Percentiles rank a stretch among this genome's conserved stretches.
These are phyloP conservation scores for Pantherophis alleghaniensis DNA, from an alignment of 2,797 vertebrate genomes.

Conservation along the genomic window DNA sequence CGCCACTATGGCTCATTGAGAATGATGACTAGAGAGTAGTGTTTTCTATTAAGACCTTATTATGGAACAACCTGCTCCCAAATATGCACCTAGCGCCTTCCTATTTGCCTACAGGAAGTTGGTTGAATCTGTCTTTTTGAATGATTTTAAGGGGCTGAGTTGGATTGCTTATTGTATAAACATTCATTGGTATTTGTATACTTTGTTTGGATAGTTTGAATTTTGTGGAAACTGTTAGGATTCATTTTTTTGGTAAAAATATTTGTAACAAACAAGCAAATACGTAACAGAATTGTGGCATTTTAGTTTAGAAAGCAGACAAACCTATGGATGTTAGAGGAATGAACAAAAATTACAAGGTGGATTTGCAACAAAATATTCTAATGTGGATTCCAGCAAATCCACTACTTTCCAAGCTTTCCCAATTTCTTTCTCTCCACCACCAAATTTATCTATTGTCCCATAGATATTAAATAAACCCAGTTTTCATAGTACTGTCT, in stretches of 20 bases:
- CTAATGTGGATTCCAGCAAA: background rate
- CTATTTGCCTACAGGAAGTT: background rate
- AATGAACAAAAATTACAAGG: background rate
- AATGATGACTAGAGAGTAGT: background rate
- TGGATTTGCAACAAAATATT: background rate
- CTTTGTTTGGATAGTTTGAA: background rate
- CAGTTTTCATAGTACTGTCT: background rate
- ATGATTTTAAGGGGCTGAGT: background rate
- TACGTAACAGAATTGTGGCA: background rate
- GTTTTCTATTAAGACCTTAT: background rate
- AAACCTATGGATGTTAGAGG: background rate
- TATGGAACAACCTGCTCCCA: background rate
- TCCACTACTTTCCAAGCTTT: background rate
- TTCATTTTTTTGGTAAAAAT: background rate
- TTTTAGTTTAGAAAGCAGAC: background rate
- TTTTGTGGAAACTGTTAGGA: background rate
- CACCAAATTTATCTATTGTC: background rate
- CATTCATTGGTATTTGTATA: background rate
- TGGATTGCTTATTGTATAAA: background rate
- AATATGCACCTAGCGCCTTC: background rate
- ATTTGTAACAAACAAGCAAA: background rate
- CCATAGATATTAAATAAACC: background rate
- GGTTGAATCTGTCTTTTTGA: background rate
- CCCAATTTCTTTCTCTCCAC: background rate
- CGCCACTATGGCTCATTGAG: background rate